Evolutionary conservation across 2,797 vertebrate genomes (phyloP).

Genomic region (Falco peregrinus): DNA sequence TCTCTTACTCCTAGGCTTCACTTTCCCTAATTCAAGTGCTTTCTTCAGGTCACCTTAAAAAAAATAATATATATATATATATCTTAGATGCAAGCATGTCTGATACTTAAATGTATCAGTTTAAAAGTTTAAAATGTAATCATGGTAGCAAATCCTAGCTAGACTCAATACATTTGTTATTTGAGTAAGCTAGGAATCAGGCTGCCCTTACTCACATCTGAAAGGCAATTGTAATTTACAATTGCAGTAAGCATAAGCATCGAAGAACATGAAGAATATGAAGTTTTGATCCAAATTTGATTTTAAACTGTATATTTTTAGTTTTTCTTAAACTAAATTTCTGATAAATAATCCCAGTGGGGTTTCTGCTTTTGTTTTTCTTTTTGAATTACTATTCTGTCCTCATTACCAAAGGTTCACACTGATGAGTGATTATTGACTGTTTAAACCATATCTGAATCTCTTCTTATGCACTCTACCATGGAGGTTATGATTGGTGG

Average conservation of each 20-base stretch:
- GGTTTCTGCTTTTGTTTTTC: fast-evolving
- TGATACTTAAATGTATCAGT: not conserved
- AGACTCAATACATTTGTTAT: not conserved
- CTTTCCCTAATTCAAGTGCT: not conserved
- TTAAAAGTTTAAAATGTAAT: not conserved
- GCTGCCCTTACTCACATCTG: not conserved
- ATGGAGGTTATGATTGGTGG: not conserved
- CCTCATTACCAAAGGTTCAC: not conserved
- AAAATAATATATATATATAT: not conserved
- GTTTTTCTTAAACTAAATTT: not conserved
- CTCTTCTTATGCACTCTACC: not conserved
- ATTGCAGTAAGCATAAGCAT: not conserved
- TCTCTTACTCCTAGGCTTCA: not conserved
- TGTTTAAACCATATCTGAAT: not conserved
- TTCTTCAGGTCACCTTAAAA: not conserved
- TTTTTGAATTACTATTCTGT: not conserved
- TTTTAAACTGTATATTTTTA: not conserved
- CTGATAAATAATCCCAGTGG: not conserved
- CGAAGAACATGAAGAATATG: not conserved
- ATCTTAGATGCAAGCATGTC: not conserved
- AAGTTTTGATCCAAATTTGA: not conserved
- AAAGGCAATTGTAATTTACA: not conserved
- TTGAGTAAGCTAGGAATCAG: not conserved
- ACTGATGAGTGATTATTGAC: not conserved
- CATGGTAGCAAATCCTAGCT: not conserved